Conservation (phyloP, 2,888 invertebrate species). For the Acanthosepion lycidas region DNA sequence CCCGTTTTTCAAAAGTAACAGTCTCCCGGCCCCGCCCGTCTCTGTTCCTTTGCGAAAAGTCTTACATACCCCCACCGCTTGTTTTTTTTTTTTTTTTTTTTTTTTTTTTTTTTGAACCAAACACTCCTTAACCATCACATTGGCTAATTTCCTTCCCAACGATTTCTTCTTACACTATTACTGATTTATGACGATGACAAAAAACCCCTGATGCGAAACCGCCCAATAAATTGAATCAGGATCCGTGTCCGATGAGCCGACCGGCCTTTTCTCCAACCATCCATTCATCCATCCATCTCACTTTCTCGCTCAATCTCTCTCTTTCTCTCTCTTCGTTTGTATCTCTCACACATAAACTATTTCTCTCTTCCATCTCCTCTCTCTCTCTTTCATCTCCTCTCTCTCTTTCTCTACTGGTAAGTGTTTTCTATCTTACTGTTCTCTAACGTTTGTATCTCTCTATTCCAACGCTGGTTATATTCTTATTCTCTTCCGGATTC, state of each 20-base stretch:
- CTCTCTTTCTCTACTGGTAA: no score
- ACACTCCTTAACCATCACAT: no score
- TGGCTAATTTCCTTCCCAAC: neutral
- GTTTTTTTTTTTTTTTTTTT: no score
- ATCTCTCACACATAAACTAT: no score
- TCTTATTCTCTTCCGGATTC: no score
- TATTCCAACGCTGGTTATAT: no score
- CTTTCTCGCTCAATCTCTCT: neutral
- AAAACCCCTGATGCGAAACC: slow-evolving; percentile 21
- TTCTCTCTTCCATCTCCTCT: neutral
- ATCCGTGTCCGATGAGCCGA: slow-evolving; percentile 33
- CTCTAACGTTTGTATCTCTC: no score
- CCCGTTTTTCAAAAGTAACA: slow-evolving; percentile 33
- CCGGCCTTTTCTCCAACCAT: slow-evolving; percentile 4
- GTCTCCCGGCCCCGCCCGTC: neutral
- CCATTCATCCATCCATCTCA: neutral
- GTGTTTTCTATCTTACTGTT: no score
- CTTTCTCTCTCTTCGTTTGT: no score
- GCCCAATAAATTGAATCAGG: slow-evolving; percentile 23
- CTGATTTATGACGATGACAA: slow-evolving; percentile 33
- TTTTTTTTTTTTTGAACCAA: no score
- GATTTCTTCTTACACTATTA: neutral
- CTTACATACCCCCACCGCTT: neutral
- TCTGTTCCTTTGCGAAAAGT: neutral
- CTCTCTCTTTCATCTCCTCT: no score